These are phyloP conservation scores for Polypedilum vanderplanki DNA, from an alignment of 1,140 invertebrate species.

Conservation along the genomic window DNA sequence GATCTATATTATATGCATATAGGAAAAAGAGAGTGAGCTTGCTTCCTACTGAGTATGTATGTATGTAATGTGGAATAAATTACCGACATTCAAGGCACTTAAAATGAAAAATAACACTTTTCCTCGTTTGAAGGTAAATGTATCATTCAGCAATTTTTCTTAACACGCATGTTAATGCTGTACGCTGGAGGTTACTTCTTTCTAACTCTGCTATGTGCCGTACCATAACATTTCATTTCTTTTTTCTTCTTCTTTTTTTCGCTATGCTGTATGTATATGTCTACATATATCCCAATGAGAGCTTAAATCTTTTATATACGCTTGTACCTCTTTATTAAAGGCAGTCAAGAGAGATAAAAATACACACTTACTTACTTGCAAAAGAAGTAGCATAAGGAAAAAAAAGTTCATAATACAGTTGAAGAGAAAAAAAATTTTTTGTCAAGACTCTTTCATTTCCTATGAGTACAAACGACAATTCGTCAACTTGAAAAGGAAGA, in stretches of 20 bases:
- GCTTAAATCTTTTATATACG: not conserved
- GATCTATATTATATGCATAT: no score
- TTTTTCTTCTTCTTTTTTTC: not conserved
- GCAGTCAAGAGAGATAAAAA: no score
- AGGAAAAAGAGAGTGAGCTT: no score
- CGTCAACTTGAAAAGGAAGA: conserved; percentile 1
- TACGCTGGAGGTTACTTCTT: not conserved
- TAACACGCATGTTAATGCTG: not conserved
- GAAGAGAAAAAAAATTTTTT: not conserved
- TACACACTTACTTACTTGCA: no score
- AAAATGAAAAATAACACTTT: conserved; percentile 28
- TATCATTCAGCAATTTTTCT: conserved; percentile 21
- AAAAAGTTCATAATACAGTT: no score
- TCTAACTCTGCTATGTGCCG: not conserved
- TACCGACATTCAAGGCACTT: conserved; percentile 22
- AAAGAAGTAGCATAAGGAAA: no score
- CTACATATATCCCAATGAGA: conserved; percentile 16
- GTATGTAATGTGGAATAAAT: conserved; percentile 25
- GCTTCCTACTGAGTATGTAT: not conserved
- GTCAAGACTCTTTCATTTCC: not conserved
- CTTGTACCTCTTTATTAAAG: not conserved
- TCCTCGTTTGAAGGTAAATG: conserved; percentile 22
- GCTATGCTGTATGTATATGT: not conserved
- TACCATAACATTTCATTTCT: not conserved
- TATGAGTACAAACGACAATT: conserved; percentile 9